Base-by-base conservation (phyloP, 2,113 vertebrate genomes). In the Alligator mississippiensis region DNA sequence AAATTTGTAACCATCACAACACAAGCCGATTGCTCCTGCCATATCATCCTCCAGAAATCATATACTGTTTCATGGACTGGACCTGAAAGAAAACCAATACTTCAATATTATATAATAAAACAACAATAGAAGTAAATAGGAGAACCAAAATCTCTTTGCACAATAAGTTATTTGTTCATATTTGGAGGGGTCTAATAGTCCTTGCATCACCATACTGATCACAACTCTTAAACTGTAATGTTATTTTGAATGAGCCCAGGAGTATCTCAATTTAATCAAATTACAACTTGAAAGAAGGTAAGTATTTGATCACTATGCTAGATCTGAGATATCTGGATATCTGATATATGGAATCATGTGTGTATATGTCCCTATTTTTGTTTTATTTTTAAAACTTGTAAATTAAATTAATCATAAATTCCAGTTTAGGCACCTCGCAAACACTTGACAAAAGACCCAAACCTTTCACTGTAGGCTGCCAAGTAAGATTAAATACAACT, bases 21-120 rank as follows among this genome's bases (percentile, higher is more conserved):
- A 90, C 99, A 99, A 88, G 98, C 99, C 1, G 99, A 99, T 90
- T 99, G 99, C 85, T 99, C 99, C 96, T 99, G 99, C 99, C 99
- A 99, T 96, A 99, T 98, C 99, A 99, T 99, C 96, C 99, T 99
- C 99, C 99, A 99, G 96, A 99, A 99, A 96, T 99, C 99, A 95
- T 99, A 99, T 11, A 99, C 99, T 3, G 99, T 99, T 98, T 99
- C 99, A 75, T 99, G 99, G 93, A 99, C 99, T 18, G 99, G 99
- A 88, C 99, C 99, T 99, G 92, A 5, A 97, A 95, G 80, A 83
- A 89, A 96, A 93, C 82, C 27, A 60, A 91, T 3, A 75, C 16
- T 57, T 24, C 85, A 94, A 87, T 38, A 80, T 5, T 78, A 16
- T 15, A 18, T 4, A 84, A 92, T 78, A 82, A 83, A 24, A 0